A percentile compares a stretch with the other conserved stretches of the same genome.
These are phyloP conservation scores for Alitta virens DNA, from an alignment of 2,888 invertebrate genomes.

Conservation along the genomic window DNA sequence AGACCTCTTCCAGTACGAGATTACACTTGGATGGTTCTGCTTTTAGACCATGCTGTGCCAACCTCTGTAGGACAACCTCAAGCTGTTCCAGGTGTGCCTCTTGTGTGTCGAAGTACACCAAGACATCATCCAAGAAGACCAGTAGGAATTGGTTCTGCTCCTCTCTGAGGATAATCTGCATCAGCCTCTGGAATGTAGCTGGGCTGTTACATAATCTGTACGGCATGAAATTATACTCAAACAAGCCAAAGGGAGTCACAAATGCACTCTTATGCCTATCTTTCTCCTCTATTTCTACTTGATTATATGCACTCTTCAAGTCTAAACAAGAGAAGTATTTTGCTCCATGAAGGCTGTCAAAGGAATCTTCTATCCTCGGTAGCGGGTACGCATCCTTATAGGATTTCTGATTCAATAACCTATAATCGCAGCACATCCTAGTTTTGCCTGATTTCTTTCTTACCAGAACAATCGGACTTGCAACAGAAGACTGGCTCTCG, in stretches of 20 bases:
- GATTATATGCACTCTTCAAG: conserved; percentile 16
- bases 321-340: conserved; percentile 18
- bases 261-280: conserved; percentile 18
- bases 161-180: not conserved
- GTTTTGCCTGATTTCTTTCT: conserved; percentile 21
- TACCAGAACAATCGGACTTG: conserved; percentile 28
- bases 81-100: not conserved
- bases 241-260: conserved; percentile 10
- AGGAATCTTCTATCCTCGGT: conserved; percentile 26
- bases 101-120: not conserved
- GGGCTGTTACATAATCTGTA: not conserved
- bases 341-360: conserved; percentile 18
- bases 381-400: conserved; percentile 25
- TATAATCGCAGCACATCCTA: conserved; percentile 20
- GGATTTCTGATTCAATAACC: conserved; percentile 26
- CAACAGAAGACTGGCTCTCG: conserved; percentile 23
- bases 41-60: not conserved
- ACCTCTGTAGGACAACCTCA: not conserved
- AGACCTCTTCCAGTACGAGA: not conserved
- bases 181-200: conserved; percentile 1
- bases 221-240: conserved; percentile 16
- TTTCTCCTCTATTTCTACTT: conserved; percentile 8
- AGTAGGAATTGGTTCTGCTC: not conserved
- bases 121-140: not conserved
- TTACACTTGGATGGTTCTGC: not conserved